Base-by-base conservation (phyloP, 2,113 vertebrate species). In the Triplophysa dalaica region DNA sequence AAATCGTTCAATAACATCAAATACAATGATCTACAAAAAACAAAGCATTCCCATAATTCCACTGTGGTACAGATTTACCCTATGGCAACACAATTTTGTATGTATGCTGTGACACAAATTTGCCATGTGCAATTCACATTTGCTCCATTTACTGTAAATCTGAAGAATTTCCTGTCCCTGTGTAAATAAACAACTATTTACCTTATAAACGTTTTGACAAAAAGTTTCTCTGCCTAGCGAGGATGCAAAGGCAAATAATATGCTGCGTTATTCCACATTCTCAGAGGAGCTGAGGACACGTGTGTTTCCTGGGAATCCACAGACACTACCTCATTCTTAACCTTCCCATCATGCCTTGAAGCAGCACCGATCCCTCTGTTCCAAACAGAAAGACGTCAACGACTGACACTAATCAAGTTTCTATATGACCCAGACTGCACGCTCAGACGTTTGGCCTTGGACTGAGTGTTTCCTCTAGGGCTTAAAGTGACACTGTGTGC, bases 391-490 rank as follows among this genome's bases (percentile, higher is more conserved):
- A 85, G 77, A 65, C 79, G 58, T 56, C 66, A 72, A 62, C 72
- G 77, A 72, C 73, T 79, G 75, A 38, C 52, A 66, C 75, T 85
- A 83, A 85, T 81, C 68, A 78, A 80, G 69, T 85, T 78, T 75
- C 64, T 79, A 33, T 70, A 81, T 82, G 70, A 38, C 19, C 70
- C 52, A 41, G 75, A 80, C 52, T 41, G 61, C 38, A 41, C 16
- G 17, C 22, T 74, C 33, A 60, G 16, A 74, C 77, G n/a, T 66
- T 9, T 82, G 74, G 78, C 77, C 73, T 56, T 45, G 70, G 70
- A 43, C 50, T 16, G 80, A 68, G 54, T 73, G 79, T 48, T 83
- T 68, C 68, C 82, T 81, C 72, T 56, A 68, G 62, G 24, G 22
- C 79, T 69, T 75, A 76, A 4, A 66, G 22, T 17, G 63, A 19